These are phyloP conservation scores for Callithrix jacchus DNA, from an alignment of 2,113 vertebrate species.

Conservation along the genomic window DNA sequence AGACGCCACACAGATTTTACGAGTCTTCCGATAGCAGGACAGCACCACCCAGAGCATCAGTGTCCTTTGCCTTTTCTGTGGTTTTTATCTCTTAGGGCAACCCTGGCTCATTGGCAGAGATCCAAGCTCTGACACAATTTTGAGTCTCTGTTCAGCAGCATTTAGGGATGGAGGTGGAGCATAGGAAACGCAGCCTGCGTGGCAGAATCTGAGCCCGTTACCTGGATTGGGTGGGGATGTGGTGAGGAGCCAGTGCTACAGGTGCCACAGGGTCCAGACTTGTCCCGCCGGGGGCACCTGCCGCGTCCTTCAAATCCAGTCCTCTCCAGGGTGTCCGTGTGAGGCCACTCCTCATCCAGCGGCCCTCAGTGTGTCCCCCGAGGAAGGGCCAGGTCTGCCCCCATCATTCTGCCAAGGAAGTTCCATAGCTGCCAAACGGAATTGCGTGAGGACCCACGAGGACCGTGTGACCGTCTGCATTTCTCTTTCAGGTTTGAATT, in stretches of 20 bases:
- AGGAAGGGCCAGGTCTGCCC: background rate
- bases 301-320: background rate
- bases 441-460: background rate
- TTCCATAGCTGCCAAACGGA: background rate
- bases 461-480: background rate
- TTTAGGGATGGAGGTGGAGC: background rate
- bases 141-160: background rate
- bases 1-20: background rate
- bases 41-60: accelerated
- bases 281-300: background rate
- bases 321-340: background rate
- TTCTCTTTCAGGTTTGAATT: constrained; percentile 90
- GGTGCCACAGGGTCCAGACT: background rate
- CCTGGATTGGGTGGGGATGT: background rate
- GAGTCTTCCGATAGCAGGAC: background rate
- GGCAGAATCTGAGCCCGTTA: background rate
- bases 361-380: background rate
- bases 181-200: background rate
- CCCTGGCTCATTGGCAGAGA: background rate
- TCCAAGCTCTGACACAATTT: background rate
- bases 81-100: background rate
- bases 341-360: too few species aligned
- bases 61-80: background rate
- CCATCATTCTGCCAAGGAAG: too few species aligned
- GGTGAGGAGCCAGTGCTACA: background rate